Evolutionary conservation across 2,888 invertebrate genomes (phyloP).

Genomic region (Drosophila ezoana): DNA sequence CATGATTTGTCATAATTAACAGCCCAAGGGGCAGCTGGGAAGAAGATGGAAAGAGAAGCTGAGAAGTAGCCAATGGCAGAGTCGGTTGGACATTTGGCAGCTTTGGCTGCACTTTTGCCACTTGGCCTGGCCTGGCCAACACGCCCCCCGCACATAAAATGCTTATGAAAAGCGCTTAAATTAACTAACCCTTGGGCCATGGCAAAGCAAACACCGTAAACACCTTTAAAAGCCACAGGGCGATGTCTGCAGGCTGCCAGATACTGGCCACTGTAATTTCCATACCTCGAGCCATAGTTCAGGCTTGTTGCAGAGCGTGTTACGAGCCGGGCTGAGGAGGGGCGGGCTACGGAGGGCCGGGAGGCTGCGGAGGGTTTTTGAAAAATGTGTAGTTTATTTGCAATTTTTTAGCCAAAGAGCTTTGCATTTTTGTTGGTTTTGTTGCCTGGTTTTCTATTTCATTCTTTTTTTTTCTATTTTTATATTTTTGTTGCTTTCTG

Average conservation of each 20-base stretch:
- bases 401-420: constrained; percentile 76
- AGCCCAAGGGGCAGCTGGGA: constrained; percentile 22
- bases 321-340: background rate
- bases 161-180: constrained; percentile 79
- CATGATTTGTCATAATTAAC: constrained; percentile 61
- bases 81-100: constrained; percentile 50
- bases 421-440: constrained; percentile 65
- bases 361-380: constrained; percentile 27
- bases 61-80: constrained; percentile 14
- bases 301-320: constrained; percentile 17
- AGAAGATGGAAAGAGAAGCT: background rate
- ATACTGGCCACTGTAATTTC: constrained; percentile 67
- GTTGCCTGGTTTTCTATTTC: constrained; percentile 16
- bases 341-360: background rate
- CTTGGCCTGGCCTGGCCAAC: constrained; percentile 35
- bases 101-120: constrained; percentile 54
- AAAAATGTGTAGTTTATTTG: constrained; percentile 77
- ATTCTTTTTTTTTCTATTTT: constrained; percentile 43
- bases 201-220: constrained; percentile 71
- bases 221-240: constrained; percentile 72
- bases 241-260: constrained; percentile 70
- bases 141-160: constrained; percentile 59
- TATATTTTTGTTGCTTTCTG: constrained; percentile 10
- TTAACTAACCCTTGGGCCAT: constrained; percentile 64
- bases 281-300: constrained; percentile 58